phyloP scores from a whole-genome alignment of 2,113 vertebrate genomes.

The rabbit (Oryctolagus cuniculus) region DNA sequence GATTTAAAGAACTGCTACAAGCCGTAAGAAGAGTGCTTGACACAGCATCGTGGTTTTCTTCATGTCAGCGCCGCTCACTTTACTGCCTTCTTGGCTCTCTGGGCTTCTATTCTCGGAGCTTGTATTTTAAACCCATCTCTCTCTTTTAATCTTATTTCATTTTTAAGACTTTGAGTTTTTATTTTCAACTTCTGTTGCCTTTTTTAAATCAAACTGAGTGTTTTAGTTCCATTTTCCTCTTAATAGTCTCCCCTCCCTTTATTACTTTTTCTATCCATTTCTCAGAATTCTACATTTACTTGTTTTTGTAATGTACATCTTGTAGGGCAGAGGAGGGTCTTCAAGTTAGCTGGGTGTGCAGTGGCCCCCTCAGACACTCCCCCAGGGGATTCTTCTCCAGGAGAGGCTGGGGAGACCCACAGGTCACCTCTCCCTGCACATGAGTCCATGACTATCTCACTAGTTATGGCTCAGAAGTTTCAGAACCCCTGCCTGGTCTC shows the following conservation, averaged over 20 bases:
- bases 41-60: too few species aligned
- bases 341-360: background rate
- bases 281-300: background rate
- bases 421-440: too few species aligned
- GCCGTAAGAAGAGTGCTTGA: background rate
- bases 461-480: background rate
- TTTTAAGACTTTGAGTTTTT: constrained; percentile 28
- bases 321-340: background rate
- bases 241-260: background rate
- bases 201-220: background rate
- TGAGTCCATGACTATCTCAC: background rate
- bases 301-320: background rate
- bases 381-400: background rate
- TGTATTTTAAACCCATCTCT: background rate
- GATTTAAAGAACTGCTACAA: background rate
- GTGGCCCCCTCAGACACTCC: background rate
- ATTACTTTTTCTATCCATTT: background rate
- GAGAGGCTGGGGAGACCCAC: background rate
- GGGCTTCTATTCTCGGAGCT: background rate
- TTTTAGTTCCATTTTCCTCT: constrained; percentile 5
- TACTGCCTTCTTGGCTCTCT: background rate
- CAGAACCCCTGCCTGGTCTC: background rate
- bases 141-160: background rate
- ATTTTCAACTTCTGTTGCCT: background rate
- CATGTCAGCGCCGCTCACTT: background rate